These are phyloP conservation scores for Merluccius polli DNA, from an alignment of 2,797 vertebrate genomes.

Conservation along the genomic window DNA sequence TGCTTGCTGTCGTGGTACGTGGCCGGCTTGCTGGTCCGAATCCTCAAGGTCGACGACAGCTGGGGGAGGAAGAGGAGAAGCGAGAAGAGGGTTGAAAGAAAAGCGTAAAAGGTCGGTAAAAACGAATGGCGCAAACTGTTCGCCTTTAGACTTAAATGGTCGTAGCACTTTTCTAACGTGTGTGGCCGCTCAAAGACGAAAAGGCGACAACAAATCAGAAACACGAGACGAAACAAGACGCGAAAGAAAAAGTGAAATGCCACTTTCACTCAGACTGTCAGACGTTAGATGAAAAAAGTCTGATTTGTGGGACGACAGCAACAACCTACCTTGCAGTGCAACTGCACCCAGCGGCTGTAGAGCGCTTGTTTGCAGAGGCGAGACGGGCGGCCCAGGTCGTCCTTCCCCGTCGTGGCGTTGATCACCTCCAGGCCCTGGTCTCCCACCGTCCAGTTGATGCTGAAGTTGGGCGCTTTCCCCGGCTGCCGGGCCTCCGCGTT, in stretches of 20 bases:
- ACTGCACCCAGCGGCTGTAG: conserved; percentile 91
- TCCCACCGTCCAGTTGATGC: conserved; percentile 94
- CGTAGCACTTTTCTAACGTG: too few relatives aligned
- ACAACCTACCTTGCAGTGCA: conserved; percentile 92
- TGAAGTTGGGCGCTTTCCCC: conserved; percentile 98
- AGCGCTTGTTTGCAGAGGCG: conserved; percentile 93
- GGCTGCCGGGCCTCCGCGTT: conserved; percentile 94
- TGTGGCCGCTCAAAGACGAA: too few relatives aligned
- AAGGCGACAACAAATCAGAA: too few relatives aligned
- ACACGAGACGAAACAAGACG: too few relatives aligned
- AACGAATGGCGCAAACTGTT: too few relatives aligned
- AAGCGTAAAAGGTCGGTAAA: too few relatives aligned
- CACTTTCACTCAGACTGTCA: too few relatives aligned
- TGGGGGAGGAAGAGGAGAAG: conserved; percentile 41
- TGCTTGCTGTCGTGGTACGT: conserved; percentile 94
- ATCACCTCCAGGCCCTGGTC: conserved; percentile 88
- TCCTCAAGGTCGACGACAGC: conserved; percentile 80
- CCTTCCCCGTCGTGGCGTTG: conserved; percentile 94
- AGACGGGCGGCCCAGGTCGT: conserved; percentile 91
- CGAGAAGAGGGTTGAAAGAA: conserved; percentile 38
- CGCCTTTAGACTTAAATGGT: too few relatives aligned
- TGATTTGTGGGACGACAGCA: conserved; percentile 61
- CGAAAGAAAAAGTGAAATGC: too few relatives aligned
- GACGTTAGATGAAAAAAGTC: not conserved
- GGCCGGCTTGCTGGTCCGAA: conserved; percentile 81